Evolutionary conservation across 2,888 invertebrate genomes (phyloP), one percentile per base, ranked within the genome.

Genomic region (Caenorhabditis drosophilae): DNA sequence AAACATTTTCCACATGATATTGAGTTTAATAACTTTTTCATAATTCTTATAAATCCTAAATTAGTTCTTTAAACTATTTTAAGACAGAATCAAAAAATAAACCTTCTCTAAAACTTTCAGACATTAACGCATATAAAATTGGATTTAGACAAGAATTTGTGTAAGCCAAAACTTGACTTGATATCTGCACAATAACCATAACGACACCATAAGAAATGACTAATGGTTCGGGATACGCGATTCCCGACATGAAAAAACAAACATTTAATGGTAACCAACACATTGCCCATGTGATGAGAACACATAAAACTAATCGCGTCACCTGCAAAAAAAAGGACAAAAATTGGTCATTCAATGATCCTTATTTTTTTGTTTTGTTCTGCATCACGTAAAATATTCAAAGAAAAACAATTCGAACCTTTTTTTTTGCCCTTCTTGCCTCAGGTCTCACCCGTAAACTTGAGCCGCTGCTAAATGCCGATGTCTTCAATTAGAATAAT

Each of bases 241-340:
- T 48, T 7, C 79, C 80, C 7, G 81, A 79, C 51, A 80, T 67
- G 63, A 86, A 82, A 68, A 86, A 85, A 52, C 85, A 84, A 6
- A 93, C 88, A 88, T 93, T 93, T 83, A 95, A 91, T 25, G 95
- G 95, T 80, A 91, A 89, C 94, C 94, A 94, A 86, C 93, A 93
- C 40, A 92, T 88, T 20, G 93, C 93, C 85, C 95, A 95, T 46
- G 92, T 92, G 50, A 92, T 67, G n/a, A 80, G 77, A 2, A 83
- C 83, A 35, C 73, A 74, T 9, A 93, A 89, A 20, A 95, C 93
- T 90, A 95, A 90, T 70, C 92, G 88, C 6, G 94, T 95, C 34
- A 93, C 94, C 69, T 69, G 26, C 45, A 52, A 35, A 16, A 48
- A 56, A 1, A 16, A 26, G 36, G 4, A 18, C n/a, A 45, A 20